phyloP scores from a whole-genome alignment of 1,140 invertebrate species.

The Zeugodacus cucurbitae region DNA sequence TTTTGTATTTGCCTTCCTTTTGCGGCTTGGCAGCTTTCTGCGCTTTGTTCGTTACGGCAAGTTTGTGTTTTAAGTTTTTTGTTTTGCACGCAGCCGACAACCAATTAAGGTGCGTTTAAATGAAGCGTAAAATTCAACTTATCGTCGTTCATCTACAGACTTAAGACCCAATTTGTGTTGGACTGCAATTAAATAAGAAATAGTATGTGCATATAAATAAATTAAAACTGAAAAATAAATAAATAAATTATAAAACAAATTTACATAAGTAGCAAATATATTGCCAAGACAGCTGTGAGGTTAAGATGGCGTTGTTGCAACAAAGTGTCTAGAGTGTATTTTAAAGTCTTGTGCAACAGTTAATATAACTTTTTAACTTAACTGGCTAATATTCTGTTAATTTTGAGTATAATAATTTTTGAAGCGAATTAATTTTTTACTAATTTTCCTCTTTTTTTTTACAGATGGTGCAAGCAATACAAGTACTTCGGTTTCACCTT shows the following conservation, averaged over 20 bases:
- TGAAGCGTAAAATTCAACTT: neutral
- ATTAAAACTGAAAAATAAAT: neutral
- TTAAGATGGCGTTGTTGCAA: no score
- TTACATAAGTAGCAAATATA: neutral
- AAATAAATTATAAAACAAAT: neutral
- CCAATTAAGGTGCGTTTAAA: conserved; percentile 31
- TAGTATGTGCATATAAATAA: neutral
- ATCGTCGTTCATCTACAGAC: neutral
- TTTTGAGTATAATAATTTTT: no score
- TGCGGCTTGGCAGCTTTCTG: neutral
- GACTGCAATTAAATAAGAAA: no score
- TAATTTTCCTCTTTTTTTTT: conserved; percentile 68
- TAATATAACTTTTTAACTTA: no score
- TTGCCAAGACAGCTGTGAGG: neutral
- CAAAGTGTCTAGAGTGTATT: no score
- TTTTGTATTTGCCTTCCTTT: neutral
- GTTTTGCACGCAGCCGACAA: neutral
- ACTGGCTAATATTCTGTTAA: no score
- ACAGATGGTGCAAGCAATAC: conserved; percentile 99
- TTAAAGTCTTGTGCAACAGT: no score
- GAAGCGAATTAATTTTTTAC: neutral
- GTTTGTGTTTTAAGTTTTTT: conserved; percentile 22
- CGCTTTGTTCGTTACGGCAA: neutral
- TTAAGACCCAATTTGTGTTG: neutral
- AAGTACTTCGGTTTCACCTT: conserved; percentile 99